These are phyloP conservation scores for Cherax quadricarinatus DNA, from an alignment of 1,140 invertebrate species.

Conservation along the genomic window DNA sequence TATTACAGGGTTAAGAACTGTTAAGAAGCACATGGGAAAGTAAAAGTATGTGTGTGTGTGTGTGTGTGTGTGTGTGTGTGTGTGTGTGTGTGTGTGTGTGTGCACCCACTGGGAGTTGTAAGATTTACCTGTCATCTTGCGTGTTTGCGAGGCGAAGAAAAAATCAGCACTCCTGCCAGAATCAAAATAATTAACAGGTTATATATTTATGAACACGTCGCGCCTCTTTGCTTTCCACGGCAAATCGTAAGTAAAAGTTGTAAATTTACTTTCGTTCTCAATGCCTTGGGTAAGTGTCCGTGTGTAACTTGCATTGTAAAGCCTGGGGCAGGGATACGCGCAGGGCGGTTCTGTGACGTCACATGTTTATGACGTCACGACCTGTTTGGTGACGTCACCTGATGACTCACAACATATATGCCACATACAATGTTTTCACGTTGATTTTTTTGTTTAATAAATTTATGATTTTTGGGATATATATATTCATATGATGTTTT, in stretches of 20 bases:
- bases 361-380: background rate
- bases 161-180: too few relatives aligned
- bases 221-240: background rate
- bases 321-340: conserved; percentile 6
- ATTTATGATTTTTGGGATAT: background rate
- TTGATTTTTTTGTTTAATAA: background rate
- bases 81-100: too few relatives aligned
- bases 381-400: background rate
- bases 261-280: background rate
- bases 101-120: too few relatives aligned
- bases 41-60: too few relatives aligned
- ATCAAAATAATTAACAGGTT: too few relatives aligned
- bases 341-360: background rate
- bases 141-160: too few relatives aligned
- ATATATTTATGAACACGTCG: background rate
- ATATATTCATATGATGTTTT: background rate
- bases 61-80: too few relatives aligned
- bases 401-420: background rate
- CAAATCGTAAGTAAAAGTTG: background rate
- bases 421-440: background rate
- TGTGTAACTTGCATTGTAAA: background rate
- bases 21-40: too few relatives aligned
- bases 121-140: too few relatives aligned
- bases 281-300: background rate
- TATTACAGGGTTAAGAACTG: too few relatives aligned